Evolutionary conservation across 2,797 vertebrate species (phyloP).

Genomic region (Melopsittacus undulatus): DNA sequence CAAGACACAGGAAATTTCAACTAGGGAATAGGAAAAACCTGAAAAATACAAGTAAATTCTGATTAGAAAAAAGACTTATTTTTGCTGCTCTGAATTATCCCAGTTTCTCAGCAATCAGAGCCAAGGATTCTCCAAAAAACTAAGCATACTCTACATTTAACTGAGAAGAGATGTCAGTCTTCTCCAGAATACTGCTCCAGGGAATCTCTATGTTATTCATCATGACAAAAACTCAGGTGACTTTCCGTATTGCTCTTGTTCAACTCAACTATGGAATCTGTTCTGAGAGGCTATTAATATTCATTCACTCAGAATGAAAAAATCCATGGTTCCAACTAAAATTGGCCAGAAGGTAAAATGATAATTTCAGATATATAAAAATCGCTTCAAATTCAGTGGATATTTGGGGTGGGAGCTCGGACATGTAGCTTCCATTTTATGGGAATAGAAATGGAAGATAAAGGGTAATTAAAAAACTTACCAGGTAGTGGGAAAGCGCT

Average conservation of each 20-base stretch:
- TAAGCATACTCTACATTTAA: not conserved
- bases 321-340: not conserved
- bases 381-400: not conserved
- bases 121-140: not conserved
- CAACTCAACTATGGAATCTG: not conserved
- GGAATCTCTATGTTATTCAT: not conserved
- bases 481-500: not conserved
- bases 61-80: not conserved
- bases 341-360: not conserved
- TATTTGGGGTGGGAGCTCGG: not conserved
- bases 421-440: not conserved
- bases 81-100: not conserved
- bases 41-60: not conserved
- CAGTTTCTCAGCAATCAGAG: not conserved
- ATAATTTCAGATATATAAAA: not conserved
- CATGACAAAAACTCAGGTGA: not conserved
- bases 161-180: not conserved
- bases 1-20: constrained; percentile 30
- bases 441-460: not conserved
- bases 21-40: not conserved
- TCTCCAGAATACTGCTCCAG: not conserved
- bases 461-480: not conserved
- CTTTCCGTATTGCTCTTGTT: not conserved
- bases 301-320: not conserved
- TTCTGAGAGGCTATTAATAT: not conserved